A percentile compares a stretch with the other conserved stretches of the same genome.
These are phyloP conservation scores for Labeo calbasu DNA, from an alignment of 2,797 vertebrate species.

Conservation along the genomic window DNA sequence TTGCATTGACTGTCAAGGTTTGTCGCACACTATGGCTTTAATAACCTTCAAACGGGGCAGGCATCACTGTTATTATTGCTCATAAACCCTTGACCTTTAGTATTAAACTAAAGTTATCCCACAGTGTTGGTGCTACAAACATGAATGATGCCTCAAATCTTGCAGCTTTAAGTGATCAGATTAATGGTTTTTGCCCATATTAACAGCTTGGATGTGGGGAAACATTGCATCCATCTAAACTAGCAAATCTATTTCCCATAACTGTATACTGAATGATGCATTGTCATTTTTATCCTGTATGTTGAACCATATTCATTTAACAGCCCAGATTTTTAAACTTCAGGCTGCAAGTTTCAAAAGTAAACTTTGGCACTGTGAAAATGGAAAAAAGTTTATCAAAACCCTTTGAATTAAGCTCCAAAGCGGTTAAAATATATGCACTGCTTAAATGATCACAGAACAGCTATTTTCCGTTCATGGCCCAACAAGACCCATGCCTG, in stretches of 20 bases:
- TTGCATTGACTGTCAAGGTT: slow-evolving; percentile 2
- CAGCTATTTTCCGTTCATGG: not conserved
- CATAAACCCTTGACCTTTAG: not conserved
- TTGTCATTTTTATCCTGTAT: not conserved
- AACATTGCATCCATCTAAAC: not conserved
- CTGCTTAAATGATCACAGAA: slow-evolving; percentile 28
- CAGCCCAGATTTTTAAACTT: too few species aligned
- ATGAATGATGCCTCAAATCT: not conserved
- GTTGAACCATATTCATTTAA: not conserved
- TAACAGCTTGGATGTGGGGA: too few species aligned
- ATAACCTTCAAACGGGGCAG: slow-evolving; percentile 1
- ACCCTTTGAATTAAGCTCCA: not conserved
- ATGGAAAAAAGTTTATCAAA: not conserved
- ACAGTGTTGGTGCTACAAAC: not conserved
- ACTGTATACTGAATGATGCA: not conserved
- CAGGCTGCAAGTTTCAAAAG: not conserved
- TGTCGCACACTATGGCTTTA: not conserved
- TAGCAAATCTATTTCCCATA: not conserved
- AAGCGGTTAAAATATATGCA: not conserved
- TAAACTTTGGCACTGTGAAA: not conserved
- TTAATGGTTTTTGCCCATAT: not conserved
- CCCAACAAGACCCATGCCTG: slow-evolving; percentile 18
- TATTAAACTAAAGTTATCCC: not conserved
- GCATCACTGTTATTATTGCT: slow-evolving; percentile 6
- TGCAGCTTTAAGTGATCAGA: not conserved